Conservation (phyloP, 2,797 vertebrate genomes). For the Anomalospiza imberbis region DNA sequence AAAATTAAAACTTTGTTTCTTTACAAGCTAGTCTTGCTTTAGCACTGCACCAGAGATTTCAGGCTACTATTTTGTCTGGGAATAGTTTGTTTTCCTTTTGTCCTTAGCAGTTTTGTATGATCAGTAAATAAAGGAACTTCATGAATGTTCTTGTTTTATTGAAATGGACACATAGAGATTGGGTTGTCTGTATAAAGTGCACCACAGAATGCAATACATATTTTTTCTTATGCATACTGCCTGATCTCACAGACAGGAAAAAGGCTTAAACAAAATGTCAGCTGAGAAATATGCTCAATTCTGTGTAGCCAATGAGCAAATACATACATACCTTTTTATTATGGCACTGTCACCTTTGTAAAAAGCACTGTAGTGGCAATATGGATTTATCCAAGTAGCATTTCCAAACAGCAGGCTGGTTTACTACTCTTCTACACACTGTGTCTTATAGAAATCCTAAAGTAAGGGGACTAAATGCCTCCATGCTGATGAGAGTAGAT, state of each 20-base stretch:
- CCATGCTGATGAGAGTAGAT: background rate
- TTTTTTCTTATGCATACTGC: slow-evolving; percentile 11
- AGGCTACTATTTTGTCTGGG: background rate
- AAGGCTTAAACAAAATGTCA: background rate
- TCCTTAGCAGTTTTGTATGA: background rate
- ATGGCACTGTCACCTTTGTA: background rate
- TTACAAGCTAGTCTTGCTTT: background rate
- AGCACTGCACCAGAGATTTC: background rate
- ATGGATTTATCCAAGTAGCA: background rate
- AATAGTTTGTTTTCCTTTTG: background rate
- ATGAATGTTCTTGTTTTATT: slow-evolving; percentile 21
- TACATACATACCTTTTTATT: background rate
- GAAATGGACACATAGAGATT: background rate
- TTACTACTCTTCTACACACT: background rate
- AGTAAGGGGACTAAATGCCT: background rate
- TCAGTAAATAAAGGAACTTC: background rate
- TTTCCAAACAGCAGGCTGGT: background rate
- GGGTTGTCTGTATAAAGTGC: background rate
- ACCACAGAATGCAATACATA: background rate
- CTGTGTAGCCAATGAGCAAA: background rate
- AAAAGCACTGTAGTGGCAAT: background rate
- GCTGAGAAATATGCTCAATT: background rate
- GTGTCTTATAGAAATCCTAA: background rate
- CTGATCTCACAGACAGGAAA: slow-evolving; percentile 17
- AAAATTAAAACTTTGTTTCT: background rate